These are phyloP conservation scores for Lagorchestes hirsutus DNA, from an alignment of 2,797 vertebrate species.

Conservation along the genomic window DNA sequence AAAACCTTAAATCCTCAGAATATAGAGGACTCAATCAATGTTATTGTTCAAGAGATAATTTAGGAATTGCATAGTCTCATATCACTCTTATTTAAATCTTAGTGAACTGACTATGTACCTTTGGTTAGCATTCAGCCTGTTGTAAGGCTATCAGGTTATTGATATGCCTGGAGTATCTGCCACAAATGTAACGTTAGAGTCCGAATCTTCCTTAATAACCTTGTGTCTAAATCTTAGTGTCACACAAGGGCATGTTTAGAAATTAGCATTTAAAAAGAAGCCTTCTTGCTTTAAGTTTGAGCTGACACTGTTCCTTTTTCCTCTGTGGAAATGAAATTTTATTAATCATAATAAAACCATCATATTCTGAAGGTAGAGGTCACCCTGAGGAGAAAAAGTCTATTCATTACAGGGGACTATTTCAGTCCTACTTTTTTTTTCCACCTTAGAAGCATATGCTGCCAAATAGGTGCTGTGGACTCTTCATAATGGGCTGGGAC, in stretches of 20 bases:
- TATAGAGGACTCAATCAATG: fast-evolving
- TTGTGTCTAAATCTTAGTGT: conserved; percentile 84
- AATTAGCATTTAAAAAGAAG: conserved; percentile 89
- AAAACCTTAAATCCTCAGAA: neutral
- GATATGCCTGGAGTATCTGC: conserved; percentile 63
- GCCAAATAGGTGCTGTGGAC: conserved; percentile 63
- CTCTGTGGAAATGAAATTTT: conserved; percentile 89
- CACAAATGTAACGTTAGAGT: conserved; percentile 39
- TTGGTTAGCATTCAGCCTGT: neutral
- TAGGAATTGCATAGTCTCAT: neutral
- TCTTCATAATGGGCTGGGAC: conserved; percentile 48
- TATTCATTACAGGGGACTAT: conserved; percentile 78
- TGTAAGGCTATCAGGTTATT: conserved; percentile 27
- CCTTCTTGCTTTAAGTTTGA: conserved; percentile 86
- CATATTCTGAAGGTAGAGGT: conserved; percentile 87
- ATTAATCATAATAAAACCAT: conserved; percentile 90
- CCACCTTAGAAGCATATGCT: conserved; percentile 61
- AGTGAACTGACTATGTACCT: neutral
- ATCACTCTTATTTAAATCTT: neutral
- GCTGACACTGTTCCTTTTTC: conserved; percentile 87
- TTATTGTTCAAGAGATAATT: fast-evolving
- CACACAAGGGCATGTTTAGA: conserved; percentile 85
- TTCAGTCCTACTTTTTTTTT: conserved; percentile 60
- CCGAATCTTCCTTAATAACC: conserved; percentile 83
- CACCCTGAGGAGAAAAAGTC: conserved; percentile 82